Evolutionary conservation across 2,113 vertebrate species (phyloP), one percentile per base, ranked within the genome.

Genomic region (Chaetorhynchus papuensis): DNA sequence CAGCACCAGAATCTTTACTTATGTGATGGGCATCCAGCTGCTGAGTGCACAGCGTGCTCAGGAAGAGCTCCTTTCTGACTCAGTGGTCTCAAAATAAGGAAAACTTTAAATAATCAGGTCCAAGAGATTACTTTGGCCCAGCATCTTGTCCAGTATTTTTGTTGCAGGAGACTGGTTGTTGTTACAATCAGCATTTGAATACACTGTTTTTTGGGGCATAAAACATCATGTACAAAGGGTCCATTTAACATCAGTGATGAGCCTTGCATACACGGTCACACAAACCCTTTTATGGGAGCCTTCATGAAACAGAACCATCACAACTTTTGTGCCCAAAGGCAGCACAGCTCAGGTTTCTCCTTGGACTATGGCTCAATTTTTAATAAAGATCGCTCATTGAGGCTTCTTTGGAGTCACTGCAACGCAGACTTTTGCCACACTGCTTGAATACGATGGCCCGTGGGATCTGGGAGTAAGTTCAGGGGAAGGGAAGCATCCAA

Each of bases 401-500:
- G 41, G 41, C 50, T 87, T n/a, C 28, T 44, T 1, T 26, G 30
- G 75, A 78, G 56, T 28, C 56, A 45, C 16, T 53, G 65, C 60
- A 94, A 50, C 3, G 4, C 47, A 92, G 30, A 18, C 33, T 87
- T 63, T 66, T 93, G 41, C 53, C 57, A 30, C 31, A 28, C 13
- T 44, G 10, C 28, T 84, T 26, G 18, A 82, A 53, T 33, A 68
- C 3, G 23, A 60, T 4, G 19, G 63, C 77, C 71, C 13, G 2
- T 31, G 27, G 60, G 63, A 84, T 49, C 52, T 94, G 86, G 77
- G 77, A 91, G 52, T 54, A 91, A 85, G 39, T 72, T 72, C 50
- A 83, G 78, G 81, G 54, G 44, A 91, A 76, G 64, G 6, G 20
- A 85, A 87, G 37, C 74, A 83, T 94, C 81, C 95, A 94, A 94